A percentile compares a stretch with the other conserved stretches of the same genome.
Conservation (phyloP, 1,140 invertebrate species). For the Augochlora pura region DNA sequence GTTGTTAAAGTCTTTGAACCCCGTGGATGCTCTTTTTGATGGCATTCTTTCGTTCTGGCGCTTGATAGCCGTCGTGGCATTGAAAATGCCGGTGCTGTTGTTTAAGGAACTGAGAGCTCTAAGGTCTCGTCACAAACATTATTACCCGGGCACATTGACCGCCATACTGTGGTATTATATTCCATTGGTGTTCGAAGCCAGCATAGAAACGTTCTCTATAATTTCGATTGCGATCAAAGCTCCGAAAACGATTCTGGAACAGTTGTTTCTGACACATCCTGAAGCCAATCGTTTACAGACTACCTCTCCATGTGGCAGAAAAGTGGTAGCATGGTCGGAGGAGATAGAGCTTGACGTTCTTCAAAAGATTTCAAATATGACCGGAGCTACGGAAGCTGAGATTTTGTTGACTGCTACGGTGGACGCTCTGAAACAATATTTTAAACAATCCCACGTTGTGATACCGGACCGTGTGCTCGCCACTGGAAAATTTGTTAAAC, state of each 20-base stretch:
- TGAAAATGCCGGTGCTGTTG: conserved; percentile 72
- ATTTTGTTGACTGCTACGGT: conserved; percentile 84
- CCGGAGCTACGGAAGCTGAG: conserved; percentile 85
- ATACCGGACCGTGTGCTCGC: conserved; percentile 81
- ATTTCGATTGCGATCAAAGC: conserved; percentile 80
- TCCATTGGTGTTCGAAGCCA: conserved; percentile 81
- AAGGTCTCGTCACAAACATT: conserved; percentile 72
- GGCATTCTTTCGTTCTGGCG: conserved; percentile 69
- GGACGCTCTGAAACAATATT: conserved; percentile 84
- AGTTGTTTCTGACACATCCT: conserved; percentile 79
- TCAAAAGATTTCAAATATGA: conserved; percentile 81
- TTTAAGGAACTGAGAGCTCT: conserved; percentile 70
- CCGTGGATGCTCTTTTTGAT: conserved; percentile 57
- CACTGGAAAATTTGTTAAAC: conserved; percentile 81
- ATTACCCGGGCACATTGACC: conserved; percentile 73
- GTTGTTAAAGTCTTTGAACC: conserved; percentile 65
- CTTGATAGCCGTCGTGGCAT: conserved; percentile 53
- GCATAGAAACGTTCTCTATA: conserved; percentile 82
- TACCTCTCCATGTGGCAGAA: conserved; percentile 87
- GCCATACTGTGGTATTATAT: conserved; percentile 80
- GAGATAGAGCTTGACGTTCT: conserved; percentile 82
- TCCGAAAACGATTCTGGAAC: conserved; percentile 82
- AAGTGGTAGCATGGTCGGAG: conserved; percentile 88
- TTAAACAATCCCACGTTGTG: conserved; percentile 79
- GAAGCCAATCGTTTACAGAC: conserved; percentile 83